Conservation (phyloP, 2,888 invertebrate species). For the Oscheius myriophilus region DNA sequence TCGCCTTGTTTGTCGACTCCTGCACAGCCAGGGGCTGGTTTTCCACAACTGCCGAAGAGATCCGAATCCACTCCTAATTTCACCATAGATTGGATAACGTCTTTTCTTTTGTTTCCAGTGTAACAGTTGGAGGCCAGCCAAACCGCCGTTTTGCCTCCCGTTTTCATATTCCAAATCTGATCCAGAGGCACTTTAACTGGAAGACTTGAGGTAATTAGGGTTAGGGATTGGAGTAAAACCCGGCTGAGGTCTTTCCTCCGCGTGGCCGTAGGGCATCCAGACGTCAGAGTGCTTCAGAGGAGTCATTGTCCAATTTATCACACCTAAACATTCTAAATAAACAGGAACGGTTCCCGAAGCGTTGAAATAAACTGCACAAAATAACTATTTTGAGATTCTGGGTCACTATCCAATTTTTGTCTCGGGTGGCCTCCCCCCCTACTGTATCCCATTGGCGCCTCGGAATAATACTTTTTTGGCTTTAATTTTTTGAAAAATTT, state of each 20-base stretch:
- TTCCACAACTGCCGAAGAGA: conserved; percentile 35
- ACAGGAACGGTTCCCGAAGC: no score
- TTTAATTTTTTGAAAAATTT: no score
- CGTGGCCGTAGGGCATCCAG: conserved; percentile 48
- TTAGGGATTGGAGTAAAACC: no score
- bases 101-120: conserved; percentile 35
- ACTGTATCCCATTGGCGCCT: no score
- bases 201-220: background rate
- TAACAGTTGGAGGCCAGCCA: conserved; percentile 51
- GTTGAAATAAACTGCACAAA: no score
- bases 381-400: no score
- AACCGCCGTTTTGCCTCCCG: conserved; percentile 30
- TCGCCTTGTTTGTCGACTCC: conserved; percentile 35
- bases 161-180: conserved; percentile 25
- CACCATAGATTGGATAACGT: conserved; percentile 34
- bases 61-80: conserved; percentile 25
- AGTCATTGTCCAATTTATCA: conserved; percentile 59
- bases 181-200: conserved; percentile 13
- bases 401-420: no score
- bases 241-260: conserved; percentile 28
- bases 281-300: conserved; percentile 48
- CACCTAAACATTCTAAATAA: no score
- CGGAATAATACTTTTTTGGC: no score
- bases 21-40: conserved; percentile 33
- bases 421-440: no score